Base-by-base conservation (phyloP, 2,888 invertebrate genomes). In the Cepaea hortensis region DNA sequence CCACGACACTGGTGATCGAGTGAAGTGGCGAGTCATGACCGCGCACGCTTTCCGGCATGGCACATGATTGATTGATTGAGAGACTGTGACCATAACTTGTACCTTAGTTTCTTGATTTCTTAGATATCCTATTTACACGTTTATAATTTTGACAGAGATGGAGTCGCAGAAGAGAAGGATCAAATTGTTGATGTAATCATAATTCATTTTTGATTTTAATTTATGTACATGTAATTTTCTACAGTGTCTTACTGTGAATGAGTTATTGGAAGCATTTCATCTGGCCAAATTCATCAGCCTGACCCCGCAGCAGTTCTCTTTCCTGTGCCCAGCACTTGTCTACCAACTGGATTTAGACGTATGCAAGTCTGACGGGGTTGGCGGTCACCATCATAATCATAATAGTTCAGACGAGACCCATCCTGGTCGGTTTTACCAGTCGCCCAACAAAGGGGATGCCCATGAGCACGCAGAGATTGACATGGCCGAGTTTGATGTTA, bases 311-410 rank as follows among this genome's bases (percentile, higher is more conserved):
- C 89, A 92, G 81, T 94, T 94, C 87, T 87, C 90, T 81, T 89
- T 91, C 76, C 85, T 94, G 55, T 94, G 94, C 88, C 94, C 94
- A 15, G 93, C 93, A 6, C 91, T 94, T 20, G 88, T 94, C n/a
- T 93, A 93, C 83, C 92, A 93, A 87, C 88, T 94, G 35, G 93
- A 94, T 72, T 65, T 88, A 11, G 88, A 90, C 11, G 83, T 87
- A 3, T 93, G 93, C 87, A 70, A n/a, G n/a, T 20, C 3, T 48
- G 35, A 35, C 35, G 11, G 61, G 23, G 13, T 18, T 61, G 72
- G 72, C 2, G 55, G 3, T 55, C 23, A 23, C 6, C 23, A 23
- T 20, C 11, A 48, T 5, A 55, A 55, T 73, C 55, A 11, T 20
- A 23, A 48, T 3, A 73, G 55, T 73, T 55, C 55, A 4, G 55